Conservation (phyloP, 2,888 invertebrate species). For the Chaetoderma sp. region DNA sequence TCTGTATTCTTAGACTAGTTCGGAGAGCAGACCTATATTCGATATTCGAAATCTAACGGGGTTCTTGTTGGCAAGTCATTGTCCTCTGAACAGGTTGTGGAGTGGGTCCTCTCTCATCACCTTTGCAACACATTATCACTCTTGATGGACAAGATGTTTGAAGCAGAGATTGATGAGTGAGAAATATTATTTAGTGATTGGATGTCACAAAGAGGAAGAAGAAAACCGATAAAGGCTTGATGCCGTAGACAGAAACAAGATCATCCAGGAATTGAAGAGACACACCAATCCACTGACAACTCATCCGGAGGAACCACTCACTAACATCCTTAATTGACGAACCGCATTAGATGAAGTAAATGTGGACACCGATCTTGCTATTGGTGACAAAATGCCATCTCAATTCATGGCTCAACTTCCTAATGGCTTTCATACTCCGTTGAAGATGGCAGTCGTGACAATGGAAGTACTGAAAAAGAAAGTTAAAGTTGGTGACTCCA, state of each 20-base stretch:
- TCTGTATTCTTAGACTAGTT: conserved; percentile 14
- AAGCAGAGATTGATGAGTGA: not conserved
- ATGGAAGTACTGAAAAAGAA: not conserved
- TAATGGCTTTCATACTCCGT: no score
- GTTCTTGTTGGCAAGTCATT: conserved; percentile 9
- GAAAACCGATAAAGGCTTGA: not conserved
- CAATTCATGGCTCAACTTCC: no score
- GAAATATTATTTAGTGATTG: not conserved
- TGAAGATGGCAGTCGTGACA: not conserved
- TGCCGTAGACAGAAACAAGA: not conserved
- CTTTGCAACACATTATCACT: conserved; percentile 9
- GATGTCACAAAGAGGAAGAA: not conserved
- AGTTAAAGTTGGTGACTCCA: not conserved
- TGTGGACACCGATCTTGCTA: no score
- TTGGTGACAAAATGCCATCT: no score
- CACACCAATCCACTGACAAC: not conserved
- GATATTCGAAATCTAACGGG: conserved; percentile 9
- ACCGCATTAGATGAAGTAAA: no score
- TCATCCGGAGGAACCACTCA: no score
- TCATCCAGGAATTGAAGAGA: not conserved
- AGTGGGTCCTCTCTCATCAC: conserved; percentile 11
- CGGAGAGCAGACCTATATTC: conserved; percentile 14
- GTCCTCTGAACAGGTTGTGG: conserved; percentile 11
- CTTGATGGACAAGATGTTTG: conserved; percentile 2
- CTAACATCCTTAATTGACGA: no score